Evolutionary conservation across 2,797 vertebrate species (phyloP), one percentile per base, ranked within the genome.

Genomic region (Coluber constrictor): DNA sequence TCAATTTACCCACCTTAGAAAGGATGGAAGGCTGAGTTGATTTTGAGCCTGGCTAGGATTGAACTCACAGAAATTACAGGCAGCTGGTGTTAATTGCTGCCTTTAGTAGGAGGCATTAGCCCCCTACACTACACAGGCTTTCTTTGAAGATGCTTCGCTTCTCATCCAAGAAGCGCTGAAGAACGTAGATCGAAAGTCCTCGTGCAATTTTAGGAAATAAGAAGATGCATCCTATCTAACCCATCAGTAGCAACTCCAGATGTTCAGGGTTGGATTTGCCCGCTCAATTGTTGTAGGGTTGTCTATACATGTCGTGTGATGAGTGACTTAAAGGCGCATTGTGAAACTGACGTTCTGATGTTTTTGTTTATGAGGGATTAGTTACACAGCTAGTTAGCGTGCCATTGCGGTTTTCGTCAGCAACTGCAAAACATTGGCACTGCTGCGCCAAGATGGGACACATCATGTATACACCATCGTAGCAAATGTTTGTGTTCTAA

Each of bases 311-410:
- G 1, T 15, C 2, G n/a, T 27, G 8, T 37, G 9, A 59, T 13
- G 91, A 92, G 56, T 90, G 92, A 2, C 16, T 95, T 92, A 18
- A 94, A 94, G 27, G 63, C 1, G n/a, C 92, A 43, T 87, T 91
- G 6, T 0, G 0, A 88, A 90, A 79, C 23, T 1, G 51, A 51
- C 9, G 4, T 18, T 0, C 11, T 32, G 90, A 20, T 83, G 61
- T 60, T 37, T 55, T 74, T 54, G 25, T 32, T 87, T 87, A 43
- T 51, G 74, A 27, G 8, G 23, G 87, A 74, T 87, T 70, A 79
- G 54, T 27, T 37, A 29, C 29, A 29, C 12, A n/a, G 60, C 88
- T 70, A 0, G 23, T 63, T 86, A 54, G 29, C 4, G 32, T 86
- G 87, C 93, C 47, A 5, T 1, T 86, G 27, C 60, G 92, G 74